Evolutionary conservation across 2,888 invertebrate species (phyloP).

Genomic region (Limnephilus lunatus): DNA sequence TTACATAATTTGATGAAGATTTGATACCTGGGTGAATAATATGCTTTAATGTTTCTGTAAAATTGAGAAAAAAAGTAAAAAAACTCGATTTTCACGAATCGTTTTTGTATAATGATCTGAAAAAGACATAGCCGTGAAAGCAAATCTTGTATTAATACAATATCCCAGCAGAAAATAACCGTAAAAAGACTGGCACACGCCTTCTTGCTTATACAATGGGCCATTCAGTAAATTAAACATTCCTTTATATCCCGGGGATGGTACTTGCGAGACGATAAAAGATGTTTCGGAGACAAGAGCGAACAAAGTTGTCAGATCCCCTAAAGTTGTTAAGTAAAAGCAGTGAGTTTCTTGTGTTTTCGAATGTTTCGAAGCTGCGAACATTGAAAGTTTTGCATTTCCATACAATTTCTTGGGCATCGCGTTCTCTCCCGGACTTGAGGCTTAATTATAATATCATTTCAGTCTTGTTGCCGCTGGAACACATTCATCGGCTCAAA

Average conservation of each 20-base stretch:
- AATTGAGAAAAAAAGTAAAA: neutral
- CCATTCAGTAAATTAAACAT: slow-evolving; percentile 24
- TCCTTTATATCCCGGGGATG: slow-evolving; percentile 12
- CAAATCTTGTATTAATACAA: neutral
- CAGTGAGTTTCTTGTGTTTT: slow-evolving; percentile 30
- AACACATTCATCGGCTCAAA: neutral
- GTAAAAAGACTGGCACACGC: neutral
- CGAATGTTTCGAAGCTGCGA: slow-evolving; percentile 36
- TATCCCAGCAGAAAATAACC: neutral
- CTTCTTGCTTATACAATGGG: neutral
- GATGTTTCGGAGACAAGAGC: slow-evolving; percentile 30
- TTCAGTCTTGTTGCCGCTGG: neutral
- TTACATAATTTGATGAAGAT: too few species aligned
- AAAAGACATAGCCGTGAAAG: neutral
- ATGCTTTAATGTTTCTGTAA: neutral
- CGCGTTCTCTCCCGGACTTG: neutral
- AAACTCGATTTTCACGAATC: neutral
- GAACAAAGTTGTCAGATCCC: slow-evolving; percentile 37
- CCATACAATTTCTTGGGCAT: slow-evolving; percentile 21
- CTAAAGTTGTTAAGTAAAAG: slow-evolving; percentile 36
- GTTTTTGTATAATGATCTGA: neutral
- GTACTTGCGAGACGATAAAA: slow-evolving; percentile 34
- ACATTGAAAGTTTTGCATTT: slow-evolving; percentile 44
- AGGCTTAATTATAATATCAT: neutral
- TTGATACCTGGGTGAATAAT: too few species aligned